Percentiles rank a stretch among this genome's conserved stretches.
Evolutionary conservation across 2,888 invertebrate genomes (phyloP).

Genomic region (Neocrepidodera transversa): DNA sequence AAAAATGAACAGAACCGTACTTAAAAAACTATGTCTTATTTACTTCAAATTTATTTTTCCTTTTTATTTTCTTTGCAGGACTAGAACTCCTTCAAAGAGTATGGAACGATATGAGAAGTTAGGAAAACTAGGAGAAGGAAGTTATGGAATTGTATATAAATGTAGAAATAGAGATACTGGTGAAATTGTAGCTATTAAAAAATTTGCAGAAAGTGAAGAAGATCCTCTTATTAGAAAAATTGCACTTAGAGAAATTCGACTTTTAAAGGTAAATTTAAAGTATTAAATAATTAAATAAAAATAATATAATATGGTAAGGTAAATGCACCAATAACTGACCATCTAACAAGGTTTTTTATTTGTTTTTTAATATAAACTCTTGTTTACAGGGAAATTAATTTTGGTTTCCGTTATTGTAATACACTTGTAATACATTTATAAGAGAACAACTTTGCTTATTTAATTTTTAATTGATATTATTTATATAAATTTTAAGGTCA

Average conservation of each 20-base stretch:
- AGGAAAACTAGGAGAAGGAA: slow-evolving; percentile 93
- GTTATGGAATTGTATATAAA: slow-evolving; percentile 95
- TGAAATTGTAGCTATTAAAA: slow-evolving; percentile 94
- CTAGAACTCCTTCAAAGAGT: slow-evolving; percentile 82
- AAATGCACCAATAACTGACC: too few species aligned
- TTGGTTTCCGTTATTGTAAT: slow-evolving; percentile 13
- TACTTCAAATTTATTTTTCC: too few species aligned
- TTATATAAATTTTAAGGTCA: slow-evolving; percentile 13
- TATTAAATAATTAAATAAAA: too few species aligned
- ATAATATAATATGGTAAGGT: too few species aligned
- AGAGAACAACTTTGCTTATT: too few species aligned
- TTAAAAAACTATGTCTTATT: too few species aligned
- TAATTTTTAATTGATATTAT: slow-evolving; percentile 10
- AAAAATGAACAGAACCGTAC: too few species aligned
- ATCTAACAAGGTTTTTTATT: neutral
- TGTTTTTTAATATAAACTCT: slow-evolving; percentile 4
- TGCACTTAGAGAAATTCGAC: slow-evolving; percentile 90
- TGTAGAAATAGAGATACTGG: slow-evolving; percentile 95
- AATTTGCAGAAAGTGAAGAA: slow-evolving; percentile 96
- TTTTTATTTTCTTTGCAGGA: slow-evolving; percentile 62
- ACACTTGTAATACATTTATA: neutral
- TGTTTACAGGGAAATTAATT: neutral
- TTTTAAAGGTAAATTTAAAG: slow-evolving; percentile 88
- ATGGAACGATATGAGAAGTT: slow-evolving; percentile 97
- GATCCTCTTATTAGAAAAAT: slow-evolving; percentile 96